Evolutionary conservation across 2,888 invertebrate species (phyloP), one percentile per base, ranked within the genome.

Genomic region (Hirtodrosophila confusa): DNA sequence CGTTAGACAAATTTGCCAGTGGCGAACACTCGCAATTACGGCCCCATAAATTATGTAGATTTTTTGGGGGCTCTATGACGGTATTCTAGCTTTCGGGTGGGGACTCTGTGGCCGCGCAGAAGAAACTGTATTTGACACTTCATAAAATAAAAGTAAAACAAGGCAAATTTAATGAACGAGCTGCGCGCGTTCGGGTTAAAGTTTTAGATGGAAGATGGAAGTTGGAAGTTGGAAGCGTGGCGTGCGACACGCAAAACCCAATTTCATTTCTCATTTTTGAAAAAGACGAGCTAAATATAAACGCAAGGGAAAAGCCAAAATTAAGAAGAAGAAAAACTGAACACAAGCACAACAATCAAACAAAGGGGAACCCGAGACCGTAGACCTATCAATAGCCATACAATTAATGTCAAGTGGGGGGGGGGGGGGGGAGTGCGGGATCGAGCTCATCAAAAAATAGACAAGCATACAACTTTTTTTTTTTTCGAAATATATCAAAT

Each of bases 211-310:
- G 2, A 17, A 17, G 17, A 17, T 45, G 53, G 37, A 56, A 56
- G 65, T 47, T 54, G 36, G 43, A 55, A 17, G 17, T 17, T 60
- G 49, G 35, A 24, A 40, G 56, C 43, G 33, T 85, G 70, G 78
- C 89, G 86, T 89, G 88, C 70, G 66, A 49, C 88, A 88, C 89
- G 88, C 88, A 85, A 85, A 84, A 73, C 75, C 80, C 75, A 73
- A 79, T 78, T 89, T 76, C 68, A 66, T 68, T 58, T 55, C 37
- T 35, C 29, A 55, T 51, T 47, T 68, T 43, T 43, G 35, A 53
- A 41, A 51, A 58, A 35, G 53, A 63, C 43, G 39, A 60, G 54
- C 69, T 83, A 82, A 69, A 85, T 72, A 82, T 68, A 70, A 69
- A 64, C 47, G 67, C 53, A 41, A 71, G 55, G 54, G 58, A 61